A percentile compares a stretch with the other conserved stretches of the same genome.
Conservation (phyloP, 2,113 vertebrate genomes). For the Macroglossus sobrinus region DNA sequence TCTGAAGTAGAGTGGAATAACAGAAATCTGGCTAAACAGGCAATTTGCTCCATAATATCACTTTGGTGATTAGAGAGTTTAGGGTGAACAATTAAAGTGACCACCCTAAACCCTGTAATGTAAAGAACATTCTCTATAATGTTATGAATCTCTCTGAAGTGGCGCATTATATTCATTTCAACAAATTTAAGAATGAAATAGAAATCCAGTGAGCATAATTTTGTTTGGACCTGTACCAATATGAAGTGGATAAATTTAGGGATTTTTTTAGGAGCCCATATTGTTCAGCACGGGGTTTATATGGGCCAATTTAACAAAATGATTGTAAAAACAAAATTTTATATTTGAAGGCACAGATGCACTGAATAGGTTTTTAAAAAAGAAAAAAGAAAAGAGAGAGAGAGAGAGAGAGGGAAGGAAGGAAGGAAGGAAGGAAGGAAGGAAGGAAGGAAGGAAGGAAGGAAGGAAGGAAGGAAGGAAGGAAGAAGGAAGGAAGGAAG, state of each 20-base stretch:
- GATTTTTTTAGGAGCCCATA: background rate
- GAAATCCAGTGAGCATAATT: background rate
- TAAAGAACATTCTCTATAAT: background rate
- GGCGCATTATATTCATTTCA: background rate
- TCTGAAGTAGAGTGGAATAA: background rate
- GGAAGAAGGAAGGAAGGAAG: too few relatives aligned
- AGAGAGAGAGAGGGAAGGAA: background rate
- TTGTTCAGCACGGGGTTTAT: background rate
- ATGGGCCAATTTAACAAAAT: background rate
- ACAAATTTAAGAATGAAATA: background rate
- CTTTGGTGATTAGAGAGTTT: background rate
- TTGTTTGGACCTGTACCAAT: background rate
- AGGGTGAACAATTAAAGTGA: background rate
- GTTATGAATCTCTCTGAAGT: background rate
- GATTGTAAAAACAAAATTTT: background rate
- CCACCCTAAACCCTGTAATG: background rate
- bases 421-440: background rate
- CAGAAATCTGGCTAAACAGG: background rate
- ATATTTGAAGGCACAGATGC: background rate
- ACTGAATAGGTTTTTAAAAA: background rate
- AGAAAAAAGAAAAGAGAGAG: too few relatives aligned
- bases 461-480: background rate
- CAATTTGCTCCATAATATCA: background rate
- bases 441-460: background rate
- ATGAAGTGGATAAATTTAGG: background rate